Evolutionary conservation across 2,797 vertebrate genomes (phyloP).

Genomic region (Crossoptilon crossoptilon): DNA sequence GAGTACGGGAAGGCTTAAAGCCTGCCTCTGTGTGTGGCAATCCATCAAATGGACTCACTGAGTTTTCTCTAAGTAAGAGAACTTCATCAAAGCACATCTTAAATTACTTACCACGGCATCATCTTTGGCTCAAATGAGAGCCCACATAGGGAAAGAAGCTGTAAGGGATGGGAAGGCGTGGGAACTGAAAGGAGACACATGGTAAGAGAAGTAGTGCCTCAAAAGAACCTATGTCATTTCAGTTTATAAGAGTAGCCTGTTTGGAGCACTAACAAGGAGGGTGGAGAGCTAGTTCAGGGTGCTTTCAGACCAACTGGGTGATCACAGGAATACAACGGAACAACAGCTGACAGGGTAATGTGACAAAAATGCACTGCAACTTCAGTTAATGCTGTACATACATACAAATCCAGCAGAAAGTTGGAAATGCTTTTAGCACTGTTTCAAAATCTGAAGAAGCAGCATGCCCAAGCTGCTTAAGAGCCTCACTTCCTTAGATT

Average conservation of each 20-base stretch:
- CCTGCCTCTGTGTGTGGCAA: slow-evolving; percentile 40
- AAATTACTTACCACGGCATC: slow-evolving; percentile 71
- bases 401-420: background rate
- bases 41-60: slow-evolving; percentile 44
- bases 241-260: slow-evolving; percentile 2
- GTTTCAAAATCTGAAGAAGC: background rate
- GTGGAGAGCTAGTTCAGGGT: background rate
- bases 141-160: slow-evolving; percentile 63
- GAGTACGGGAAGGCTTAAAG: slow-evolving; percentile 11
- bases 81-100: slow-evolving; percentile 70
- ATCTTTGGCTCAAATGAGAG: slow-evolving; percentile 56
- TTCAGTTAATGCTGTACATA: background rate
- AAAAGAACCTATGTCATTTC: background rate
- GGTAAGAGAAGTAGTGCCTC: slow-evolving; percentile 13
- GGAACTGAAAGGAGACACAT: slow-evolving; percentile 55
- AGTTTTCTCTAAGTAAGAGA: slow-evolving; percentile 46
- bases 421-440: background rate
- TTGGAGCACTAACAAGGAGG: background rate
- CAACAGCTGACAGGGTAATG: background rate
- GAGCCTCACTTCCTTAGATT: background rate
- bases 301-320: background rate
- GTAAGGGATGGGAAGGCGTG: slow-evolving; percentile 58
- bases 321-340: background rate
- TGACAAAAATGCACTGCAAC: background rate
- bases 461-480: background rate